Conservation (phyloP, 1,140 invertebrate species). For the Lordiphosa collinella region DNA sequence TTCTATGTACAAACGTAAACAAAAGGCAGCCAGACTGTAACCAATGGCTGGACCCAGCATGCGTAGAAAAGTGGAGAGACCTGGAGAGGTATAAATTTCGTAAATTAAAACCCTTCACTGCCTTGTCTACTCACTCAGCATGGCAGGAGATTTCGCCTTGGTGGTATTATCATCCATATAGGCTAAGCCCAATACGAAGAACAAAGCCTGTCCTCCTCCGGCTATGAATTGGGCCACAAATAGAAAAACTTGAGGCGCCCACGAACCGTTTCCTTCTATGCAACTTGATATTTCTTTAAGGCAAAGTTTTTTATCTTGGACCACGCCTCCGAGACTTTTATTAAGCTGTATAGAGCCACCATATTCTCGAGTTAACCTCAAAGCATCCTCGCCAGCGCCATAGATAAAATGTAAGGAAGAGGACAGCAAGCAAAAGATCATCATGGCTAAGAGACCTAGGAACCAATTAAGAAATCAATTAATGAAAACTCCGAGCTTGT, state of each 20-base stretch:
- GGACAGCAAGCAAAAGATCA: constrained; percentile 85
- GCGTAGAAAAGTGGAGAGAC: constrained; percentile 84
- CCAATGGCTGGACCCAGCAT: constrained; percentile 87
- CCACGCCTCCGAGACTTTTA: constrained; percentile 31
- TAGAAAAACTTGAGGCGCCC: constrained; percentile 82
- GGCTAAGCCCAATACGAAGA: constrained; percentile 84
- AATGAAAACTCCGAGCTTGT: too few species aligned
- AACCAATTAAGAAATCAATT: too few species aligned
- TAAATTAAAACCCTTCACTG: too few species aligned
- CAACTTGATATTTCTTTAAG: constrained; percentile 15
- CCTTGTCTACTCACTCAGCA: constrained; percentile 84
- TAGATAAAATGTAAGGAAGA: constrained; percentile 87
- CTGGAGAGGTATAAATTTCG: constrained; percentile 66
- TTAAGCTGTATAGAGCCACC: constrained; percentile 60
- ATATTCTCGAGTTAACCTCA: constrained; percentile 84
- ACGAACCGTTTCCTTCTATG: constrained; percentile 79
- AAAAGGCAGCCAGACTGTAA: constrained; percentile 85
- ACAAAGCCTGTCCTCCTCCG: constrained; percentile 84
- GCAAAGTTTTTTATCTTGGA: constrained; percentile 35
- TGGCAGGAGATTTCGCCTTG: constrained; percentile 84
- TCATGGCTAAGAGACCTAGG: constrained; percentile 85
- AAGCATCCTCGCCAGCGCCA: constrained; percentile 85
- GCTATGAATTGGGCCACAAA: constrained; percentile 84
- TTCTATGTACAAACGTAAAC: constrained; percentile 85
- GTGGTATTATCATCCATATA: constrained; percentile 87